Evolutionary conservation across 2,888 invertebrate genomes (phyloP), one percentile per base, ranked within the genome.

Genomic region (Agrilus biguttatus): DNA sequence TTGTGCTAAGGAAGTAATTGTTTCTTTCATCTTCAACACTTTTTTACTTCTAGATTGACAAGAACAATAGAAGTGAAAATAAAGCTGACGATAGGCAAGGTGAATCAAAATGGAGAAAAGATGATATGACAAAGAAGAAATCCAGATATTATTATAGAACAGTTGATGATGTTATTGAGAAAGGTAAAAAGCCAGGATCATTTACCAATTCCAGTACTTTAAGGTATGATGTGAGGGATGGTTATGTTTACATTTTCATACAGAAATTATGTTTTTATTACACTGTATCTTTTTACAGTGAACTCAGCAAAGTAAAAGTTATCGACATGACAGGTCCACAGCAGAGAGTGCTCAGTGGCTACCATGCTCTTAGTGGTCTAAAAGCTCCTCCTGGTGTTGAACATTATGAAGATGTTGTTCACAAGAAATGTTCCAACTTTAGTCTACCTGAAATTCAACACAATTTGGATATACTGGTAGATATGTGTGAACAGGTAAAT

Each of bases 251-350:
- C 14, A 14, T 12, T 37, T 36, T 14, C 13, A 8, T 37, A 8
- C 14, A 36, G 39, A n/a, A 28, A 32, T 28, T 35, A 14, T 21
- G 10, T 39, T 41, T 38, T 33, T 45, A 21, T 42, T 7, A 10
- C 40, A 42, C 19, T 12, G 8, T 44, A 12, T 10, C 34, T 38
- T 43, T 8, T 54, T 53, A 51, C 49, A 75, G 71, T 57, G 81
- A 84, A 54, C 66, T 90, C 40, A 78, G 82, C 32, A 88, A 88
- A 65, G 92, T 93, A 36, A 96, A 96, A 53, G 96, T 99, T 10
- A 97, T 98, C 49, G 98, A 98, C 66, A 91, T 98, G 92, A 97
- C 97, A 7, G 97, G 97, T 0, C 89, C 87, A 0, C 91, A 97
- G 65, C 85, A 88, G 61, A 76, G 92, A 43, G 86, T 97, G 33